These are phyloP conservation scores for Acleris laterana DNA, from an alignment of 2,888 invertebrate genomes.

Conservation along the genomic window DNA sequence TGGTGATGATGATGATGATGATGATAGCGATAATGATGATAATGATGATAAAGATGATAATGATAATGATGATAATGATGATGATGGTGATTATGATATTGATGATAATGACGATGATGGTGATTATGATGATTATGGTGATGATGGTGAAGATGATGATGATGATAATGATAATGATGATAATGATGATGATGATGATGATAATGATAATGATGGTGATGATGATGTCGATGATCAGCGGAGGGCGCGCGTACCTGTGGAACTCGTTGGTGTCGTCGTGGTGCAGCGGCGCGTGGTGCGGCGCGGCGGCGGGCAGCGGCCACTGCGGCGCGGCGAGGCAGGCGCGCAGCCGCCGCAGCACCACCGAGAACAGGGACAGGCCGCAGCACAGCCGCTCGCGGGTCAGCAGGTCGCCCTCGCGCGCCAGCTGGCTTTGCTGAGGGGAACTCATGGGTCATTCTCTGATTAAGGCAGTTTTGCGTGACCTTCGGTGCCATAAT, in stretches of 20 bases:
- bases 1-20: no score
- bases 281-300: conserved; percentile 97
- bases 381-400: conserved; percentile 99
- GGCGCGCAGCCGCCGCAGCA: conserved; percentile 93
- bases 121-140: no score
- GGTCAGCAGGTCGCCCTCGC: conserved; percentile 97
- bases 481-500: no score
- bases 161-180: no score
- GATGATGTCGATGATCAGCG: neutral
- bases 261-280: conserved; percentile 99
- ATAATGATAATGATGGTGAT: no score
- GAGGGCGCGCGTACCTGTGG: conserved; percentile 76
- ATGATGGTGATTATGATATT: no score
- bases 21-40: no score
- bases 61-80: no score
- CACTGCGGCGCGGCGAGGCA: conserved; percentile 96
- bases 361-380: conserved; percentile 97
- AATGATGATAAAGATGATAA: no score
- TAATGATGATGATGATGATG: no score
- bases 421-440: conserved; percentile 96
- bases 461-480: neutral
- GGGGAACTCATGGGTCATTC: neutral
- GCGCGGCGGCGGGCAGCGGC: conserved; percentile 95
- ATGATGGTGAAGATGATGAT: no score
- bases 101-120: no score